phyloP scores from a whole-genome alignment of 2,797 vertebrate species.

The Alcedo atthis region DNA sequence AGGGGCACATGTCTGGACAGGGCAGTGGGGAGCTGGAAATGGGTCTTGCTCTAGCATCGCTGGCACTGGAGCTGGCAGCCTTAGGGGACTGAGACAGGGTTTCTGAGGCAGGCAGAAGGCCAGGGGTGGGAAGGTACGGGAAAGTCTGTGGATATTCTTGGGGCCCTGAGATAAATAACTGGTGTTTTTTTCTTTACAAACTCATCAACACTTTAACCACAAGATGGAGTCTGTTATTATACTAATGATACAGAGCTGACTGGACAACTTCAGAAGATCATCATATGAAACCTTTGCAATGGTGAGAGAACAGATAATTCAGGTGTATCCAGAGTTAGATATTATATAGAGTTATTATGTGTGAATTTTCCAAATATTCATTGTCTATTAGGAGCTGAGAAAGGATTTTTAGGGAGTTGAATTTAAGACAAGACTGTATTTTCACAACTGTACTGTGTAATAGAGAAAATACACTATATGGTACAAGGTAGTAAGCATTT shows the following conservation, averaged over 20 bases:
- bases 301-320: neutral
- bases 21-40: neutral
- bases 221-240: constrained; percentile 21
- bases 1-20: fast-evolving
- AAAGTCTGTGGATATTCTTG: neutral
- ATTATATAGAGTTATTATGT: neutral
- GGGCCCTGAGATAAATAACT: neutral
- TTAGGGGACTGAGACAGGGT: neutral
- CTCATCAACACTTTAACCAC: neutral
- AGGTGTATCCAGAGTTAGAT: neutral
- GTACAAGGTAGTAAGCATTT: neutral
- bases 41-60: fast-evolving
- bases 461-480: neutral
- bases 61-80: neutral
- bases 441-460: neutral
- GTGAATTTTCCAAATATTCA: neutral
- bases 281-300: neutral
- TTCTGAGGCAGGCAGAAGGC: fast-evolving
- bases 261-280: neutral
- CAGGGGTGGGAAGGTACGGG: fast-evolving
- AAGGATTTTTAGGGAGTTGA: neutral
- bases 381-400: neutral
- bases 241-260: neutral
- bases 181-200: neutral
- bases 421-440: neutral